phyloP scores from a whole-genome alignment of 1,140 invertebrate genomes.

The Drosophila insularis region DNA sequence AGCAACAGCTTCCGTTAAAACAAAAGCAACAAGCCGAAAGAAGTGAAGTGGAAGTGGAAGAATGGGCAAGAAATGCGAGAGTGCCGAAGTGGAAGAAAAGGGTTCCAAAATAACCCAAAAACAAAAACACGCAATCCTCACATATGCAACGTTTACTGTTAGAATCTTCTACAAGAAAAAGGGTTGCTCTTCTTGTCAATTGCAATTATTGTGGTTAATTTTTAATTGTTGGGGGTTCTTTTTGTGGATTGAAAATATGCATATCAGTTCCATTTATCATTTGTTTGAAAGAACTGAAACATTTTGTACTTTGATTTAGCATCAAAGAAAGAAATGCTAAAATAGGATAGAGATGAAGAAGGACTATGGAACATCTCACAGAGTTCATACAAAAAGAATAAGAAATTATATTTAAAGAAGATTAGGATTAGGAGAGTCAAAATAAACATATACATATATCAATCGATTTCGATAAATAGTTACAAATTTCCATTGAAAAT shows the following conservation, averaged over 20 bases:
- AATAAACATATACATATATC: no score
- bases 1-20: conserved; percentile 78
- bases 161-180: conserved; percentile 41
- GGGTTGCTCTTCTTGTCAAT: conserved; percentile 41
- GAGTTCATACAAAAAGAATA: no score
- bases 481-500: no score
- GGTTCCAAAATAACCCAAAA: conserved; percentile 45
- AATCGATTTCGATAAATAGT: no score
- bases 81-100: conserved; percentile 45
- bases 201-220: conserved; percentile 41
- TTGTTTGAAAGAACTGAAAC: no score
- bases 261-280: neutral
- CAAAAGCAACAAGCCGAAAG: conserved; percentile 53
- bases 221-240: conserved; percentile 26
- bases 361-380: no score
- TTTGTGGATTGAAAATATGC: neutral
- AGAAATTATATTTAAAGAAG: no score
- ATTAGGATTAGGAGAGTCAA: no score
- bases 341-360: no score
- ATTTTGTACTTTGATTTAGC: no score
- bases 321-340: no score
- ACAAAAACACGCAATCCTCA: conserved; percentile 44
- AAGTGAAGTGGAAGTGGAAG: conserved; percentile 24
- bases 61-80: conserved; percentile 7
- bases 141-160: conserved; percentile 78